These are phyloP conservation scores for Sylvilagus floridanus DNA, from an alignment of 2,797 vertebrate species.

Conservation along the genomic window DNA sequence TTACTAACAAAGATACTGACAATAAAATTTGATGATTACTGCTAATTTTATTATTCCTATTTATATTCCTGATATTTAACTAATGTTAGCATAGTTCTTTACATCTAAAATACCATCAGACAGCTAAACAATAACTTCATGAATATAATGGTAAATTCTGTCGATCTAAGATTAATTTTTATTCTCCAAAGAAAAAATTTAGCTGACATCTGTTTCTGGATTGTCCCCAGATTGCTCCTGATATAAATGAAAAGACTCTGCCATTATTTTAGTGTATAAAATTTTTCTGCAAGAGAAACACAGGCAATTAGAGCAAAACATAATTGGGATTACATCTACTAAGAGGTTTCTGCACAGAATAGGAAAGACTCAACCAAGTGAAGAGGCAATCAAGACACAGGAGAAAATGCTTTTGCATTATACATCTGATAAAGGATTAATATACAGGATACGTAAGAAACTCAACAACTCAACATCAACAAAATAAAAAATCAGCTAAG, in stretches of 20 bases:
- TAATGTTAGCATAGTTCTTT: not conserved
- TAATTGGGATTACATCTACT: too few species aligned
- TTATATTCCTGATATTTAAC: not conserved
- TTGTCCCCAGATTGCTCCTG: not conserved
- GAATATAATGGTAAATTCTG: not conserved
- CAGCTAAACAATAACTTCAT: not conserved
- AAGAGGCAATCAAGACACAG: too few species aligned
- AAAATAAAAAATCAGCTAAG: too few species aligned
- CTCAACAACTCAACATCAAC: too few species aligned
- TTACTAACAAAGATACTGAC: not conserved
- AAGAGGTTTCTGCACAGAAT: too few species aligned
- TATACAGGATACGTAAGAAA: too few species aligned
- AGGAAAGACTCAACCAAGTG: too few species aligned
- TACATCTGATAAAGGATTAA: too few species aligned
- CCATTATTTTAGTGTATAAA: not conserved
- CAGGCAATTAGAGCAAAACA: too few species aligned
- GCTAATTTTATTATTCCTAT: not conserved
- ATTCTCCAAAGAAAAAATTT: not conserved
- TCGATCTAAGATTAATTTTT: conserved; percentile 36
- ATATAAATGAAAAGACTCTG: not conserved
- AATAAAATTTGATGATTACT: not conserved
- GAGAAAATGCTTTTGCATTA: too few species aligned
- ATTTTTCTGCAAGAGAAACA: not conserved
- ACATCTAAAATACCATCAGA: not conserved
- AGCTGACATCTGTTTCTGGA: not conserved